A percentile compares a stretch with the other conserved stretches of the same genome.
Evolutionary conservation across 2,113 vertebrate species (phyloP).

Genomic region (Bagarius yarrelli): DNA sequence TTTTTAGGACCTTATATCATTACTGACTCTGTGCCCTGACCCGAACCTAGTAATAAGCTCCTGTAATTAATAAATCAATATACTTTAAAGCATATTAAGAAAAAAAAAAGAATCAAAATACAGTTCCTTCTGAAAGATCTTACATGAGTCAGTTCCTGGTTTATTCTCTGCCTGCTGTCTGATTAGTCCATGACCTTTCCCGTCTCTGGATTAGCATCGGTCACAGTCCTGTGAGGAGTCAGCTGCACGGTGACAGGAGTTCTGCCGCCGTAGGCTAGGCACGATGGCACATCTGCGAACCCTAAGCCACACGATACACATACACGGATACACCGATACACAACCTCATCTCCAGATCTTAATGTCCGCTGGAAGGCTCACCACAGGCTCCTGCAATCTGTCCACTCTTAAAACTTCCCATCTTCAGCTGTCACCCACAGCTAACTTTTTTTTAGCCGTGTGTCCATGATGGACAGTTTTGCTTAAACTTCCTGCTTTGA

Average conservation of each 20-base stretch:
- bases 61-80: no score
- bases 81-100: no score
- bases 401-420: slow-evolving; percentile 67
- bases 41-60: no score
- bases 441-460: slow-evolving; percentile 48
- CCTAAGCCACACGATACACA: slow-evolving; percentile 37
- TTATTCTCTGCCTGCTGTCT: background rate
- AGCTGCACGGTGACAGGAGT: slow-evolving; percentile 68
- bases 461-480: background rate
- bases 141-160: background rate
- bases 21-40: no score
- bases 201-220: slow-evolving; percentile 30
- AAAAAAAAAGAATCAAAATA: no score
- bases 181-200: slow-evolving; percentile 49
- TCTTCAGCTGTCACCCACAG: slow-evolving; percentile 51
- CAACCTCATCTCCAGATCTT: slow-evolving; percentile 61
- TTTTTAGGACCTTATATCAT: no score
- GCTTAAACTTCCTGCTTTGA: background rate
- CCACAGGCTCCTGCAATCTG: slow-evolving; percentile 68
- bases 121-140: no score
- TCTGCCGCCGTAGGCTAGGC: slow-evolving; percentile 59
- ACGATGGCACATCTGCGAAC: slow-evolving; percentile 56
- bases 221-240: slow-evolving; percentile 60
- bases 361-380: slow-evolving; percentile 56
- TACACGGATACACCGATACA: slow-evolving; percentile 23